A percentile compares a stretch with the other conserved stretches of the same genome.
These are phyloP conservation scores for Semnopithecus entellus DNA, from an alignment of 2,113 vertebrate species.

Conservation along the genomic window DNA sequence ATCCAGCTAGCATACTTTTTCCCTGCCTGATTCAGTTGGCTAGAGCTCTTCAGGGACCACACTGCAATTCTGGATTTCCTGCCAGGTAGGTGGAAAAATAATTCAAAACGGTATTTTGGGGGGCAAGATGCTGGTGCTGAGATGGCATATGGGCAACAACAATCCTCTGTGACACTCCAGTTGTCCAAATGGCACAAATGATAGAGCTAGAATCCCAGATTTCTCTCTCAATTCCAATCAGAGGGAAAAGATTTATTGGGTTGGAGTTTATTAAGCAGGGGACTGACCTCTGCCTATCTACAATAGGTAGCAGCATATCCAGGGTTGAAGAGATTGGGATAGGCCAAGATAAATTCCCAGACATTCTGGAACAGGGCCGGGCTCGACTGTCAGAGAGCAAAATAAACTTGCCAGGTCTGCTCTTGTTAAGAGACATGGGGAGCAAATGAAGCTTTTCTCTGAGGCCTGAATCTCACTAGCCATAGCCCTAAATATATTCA, in stretches of 20 bases:
- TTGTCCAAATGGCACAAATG: background rate
- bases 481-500: background rate
- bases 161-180: background rate
- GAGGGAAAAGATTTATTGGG: background rate
- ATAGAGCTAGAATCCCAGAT: background rate
- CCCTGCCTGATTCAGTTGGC: background rate
- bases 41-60: background rate
- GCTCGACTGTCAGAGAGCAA: background rate
- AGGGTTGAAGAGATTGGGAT: background rate
- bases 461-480: too few species aligned
- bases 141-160: background rate
- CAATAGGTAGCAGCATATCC: background rate
- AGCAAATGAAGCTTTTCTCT: background rate
- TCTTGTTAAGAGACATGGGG: background rate
- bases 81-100: background rate
- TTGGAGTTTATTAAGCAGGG: too few species aligned
- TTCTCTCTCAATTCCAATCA: background rate
- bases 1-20: rapidly evolving
- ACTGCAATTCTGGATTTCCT: background rate
- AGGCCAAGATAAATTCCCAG: background rate
- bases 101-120: background rate
- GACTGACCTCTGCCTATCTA: background rate
- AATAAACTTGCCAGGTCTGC: background rate
- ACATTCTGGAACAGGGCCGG: background rate
- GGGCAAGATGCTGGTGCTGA: background rate